Conservation (phyloP, 2,113 vertebrate genomes). For the Triplophysa rosa region DNA sequence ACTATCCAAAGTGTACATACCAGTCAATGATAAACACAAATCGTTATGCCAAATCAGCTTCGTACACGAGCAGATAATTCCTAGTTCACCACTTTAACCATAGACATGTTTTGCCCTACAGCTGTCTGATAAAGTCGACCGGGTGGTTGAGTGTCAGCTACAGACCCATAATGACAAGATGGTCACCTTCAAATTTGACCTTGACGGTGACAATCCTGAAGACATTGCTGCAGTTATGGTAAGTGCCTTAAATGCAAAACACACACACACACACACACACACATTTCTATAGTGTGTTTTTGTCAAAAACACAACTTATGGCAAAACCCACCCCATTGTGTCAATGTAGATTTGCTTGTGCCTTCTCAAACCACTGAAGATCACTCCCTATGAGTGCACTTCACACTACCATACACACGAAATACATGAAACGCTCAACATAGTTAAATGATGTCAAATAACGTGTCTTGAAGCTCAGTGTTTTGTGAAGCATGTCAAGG, state of each 20-base stretch:
- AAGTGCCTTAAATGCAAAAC: constrained; percentile 49
- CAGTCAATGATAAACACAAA: not conserved
- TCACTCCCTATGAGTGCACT: too few species aligned
- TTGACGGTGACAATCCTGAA: constrained; percentile 95
- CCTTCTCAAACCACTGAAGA: too few species aligned
- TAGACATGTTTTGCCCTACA: constrained; percentile 58
- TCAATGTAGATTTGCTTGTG: too few species aligned
- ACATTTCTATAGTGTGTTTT: not conserved
- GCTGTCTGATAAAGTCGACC: constrained; percentile 93
- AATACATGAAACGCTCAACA: too few species aligned
- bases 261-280: not conserved
- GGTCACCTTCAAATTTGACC: constrained; percentile 98
- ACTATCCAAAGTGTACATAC: not conserved
- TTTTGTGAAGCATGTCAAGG: constrained; percentile 20
- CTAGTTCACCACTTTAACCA: not conserved
- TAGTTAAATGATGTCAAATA: too few species aligned
- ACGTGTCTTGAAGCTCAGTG: too few species aligned
- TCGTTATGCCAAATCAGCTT: not conserved
- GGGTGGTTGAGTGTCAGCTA: constrained; percentile 96
- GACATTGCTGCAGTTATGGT: constrained; percentile 96
- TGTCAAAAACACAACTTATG: too few species aligned
- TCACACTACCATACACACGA: too few species aligned
- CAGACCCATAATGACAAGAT: constrained; percentile 99
- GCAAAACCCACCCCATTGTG: too few species aligned
- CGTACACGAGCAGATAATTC: not conserved